Evolutionary conservation across 2,797 vertebrate genomes (phyloP).

Genomic region (Hirundo rustica): DNA sequence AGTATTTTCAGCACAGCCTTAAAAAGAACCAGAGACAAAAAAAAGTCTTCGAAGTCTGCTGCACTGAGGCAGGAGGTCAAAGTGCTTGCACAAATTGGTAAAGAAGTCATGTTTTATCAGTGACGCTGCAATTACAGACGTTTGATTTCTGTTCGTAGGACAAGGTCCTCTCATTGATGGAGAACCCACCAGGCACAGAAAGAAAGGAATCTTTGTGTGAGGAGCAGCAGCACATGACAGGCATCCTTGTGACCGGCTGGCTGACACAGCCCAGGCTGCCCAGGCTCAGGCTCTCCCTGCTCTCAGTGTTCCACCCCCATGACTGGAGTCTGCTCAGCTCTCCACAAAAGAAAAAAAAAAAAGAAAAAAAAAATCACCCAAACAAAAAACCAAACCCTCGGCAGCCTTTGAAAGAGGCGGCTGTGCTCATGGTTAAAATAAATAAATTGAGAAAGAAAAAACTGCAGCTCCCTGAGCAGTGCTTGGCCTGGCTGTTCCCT

Average conservation of each 20-base stretch:
- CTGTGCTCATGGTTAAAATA: not conserved
- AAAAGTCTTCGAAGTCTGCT: not conserved
- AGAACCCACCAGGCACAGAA: not conserved
- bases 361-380: not conserved
- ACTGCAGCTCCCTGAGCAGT: not conserved
- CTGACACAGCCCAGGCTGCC: not conserved
- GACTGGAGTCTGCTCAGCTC: not conserved
- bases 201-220: slow-evolving; percentile 61
- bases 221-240: slow-evolving; percentile 37
- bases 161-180: slow-evolving; percentile 34
- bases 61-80: slow-evolving; percentile 9
- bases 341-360: not conserved
- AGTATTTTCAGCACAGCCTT: not conserved
- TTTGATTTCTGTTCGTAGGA: slow-evolving; percentile 42
- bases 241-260: not conserved
- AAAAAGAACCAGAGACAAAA: not conserved
- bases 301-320: not conserved
- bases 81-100: not conserved
- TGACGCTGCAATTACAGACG: not conserved
- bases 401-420: not conserved
- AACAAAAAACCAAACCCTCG: fast-evolving
- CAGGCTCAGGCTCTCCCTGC: fast-evolving
- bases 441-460: not conserved
- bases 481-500: not conserved
- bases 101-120: slow-evolving; percentile 41